A percentile compares a stretch with the other conserved stretches of the same genome.
Conservation (phyloP, 2,113 vertebrate genomes). For the Phalacrocorax pelagicus region DNA sequence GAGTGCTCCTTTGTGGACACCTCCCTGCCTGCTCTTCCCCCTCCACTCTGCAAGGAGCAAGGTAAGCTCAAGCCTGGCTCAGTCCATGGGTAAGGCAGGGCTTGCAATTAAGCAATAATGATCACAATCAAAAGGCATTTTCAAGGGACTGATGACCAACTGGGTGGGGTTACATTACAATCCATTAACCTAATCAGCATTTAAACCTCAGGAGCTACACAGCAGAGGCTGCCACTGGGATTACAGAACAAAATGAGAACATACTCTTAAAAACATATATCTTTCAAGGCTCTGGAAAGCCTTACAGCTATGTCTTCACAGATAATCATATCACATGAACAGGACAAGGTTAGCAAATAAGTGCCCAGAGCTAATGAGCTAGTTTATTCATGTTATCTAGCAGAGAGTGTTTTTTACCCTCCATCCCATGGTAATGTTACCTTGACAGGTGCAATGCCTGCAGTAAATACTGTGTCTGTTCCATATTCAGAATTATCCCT, state of each 20-base stretch:
- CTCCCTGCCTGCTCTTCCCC: neutral
- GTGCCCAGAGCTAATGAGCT: neutral
- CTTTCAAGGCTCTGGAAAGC: neutral
- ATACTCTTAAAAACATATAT: neutral
- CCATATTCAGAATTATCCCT: neutral
- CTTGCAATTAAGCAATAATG: neutral
- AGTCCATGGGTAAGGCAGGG: neutral
- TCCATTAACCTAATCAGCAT: neutral
- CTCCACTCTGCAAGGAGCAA: neutral
- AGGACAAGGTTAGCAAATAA: neutral
- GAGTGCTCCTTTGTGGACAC: neutral
- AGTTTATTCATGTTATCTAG: neutral
- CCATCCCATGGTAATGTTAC: neutral
- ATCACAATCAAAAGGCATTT: neutral
- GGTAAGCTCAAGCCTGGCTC: neutral
- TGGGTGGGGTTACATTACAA: conserved; percentile 13
- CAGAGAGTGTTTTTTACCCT: neutral
- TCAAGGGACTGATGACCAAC: neutral
- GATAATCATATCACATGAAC: neutral
- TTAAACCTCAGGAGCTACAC: neutral
- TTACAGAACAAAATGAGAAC: conserved; percentile 11
- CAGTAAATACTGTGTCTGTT: neutral
- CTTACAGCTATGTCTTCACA: neutral
- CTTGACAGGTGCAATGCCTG: neutral
- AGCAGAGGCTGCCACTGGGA: neutral